Conservation (phyloP, 1,140 invertebrate species). For the Hermatobates lingyangjiaoensis region DNA sequence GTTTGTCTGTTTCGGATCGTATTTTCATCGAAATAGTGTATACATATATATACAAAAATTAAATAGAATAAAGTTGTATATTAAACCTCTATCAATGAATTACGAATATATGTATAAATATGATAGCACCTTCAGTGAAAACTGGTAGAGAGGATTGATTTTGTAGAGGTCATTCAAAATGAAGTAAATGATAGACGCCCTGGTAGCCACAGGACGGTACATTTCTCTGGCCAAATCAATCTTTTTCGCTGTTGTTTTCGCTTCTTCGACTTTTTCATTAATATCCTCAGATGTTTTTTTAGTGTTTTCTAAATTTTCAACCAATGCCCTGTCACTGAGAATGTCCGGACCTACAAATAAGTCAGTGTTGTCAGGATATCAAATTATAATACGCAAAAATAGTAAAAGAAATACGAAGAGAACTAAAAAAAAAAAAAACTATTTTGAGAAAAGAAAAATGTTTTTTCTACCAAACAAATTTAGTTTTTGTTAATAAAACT, state of each 20-base stretch:
- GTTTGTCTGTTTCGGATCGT: too few species aligned
- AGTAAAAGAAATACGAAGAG: too few species aligned
- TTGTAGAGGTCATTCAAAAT: constrained; percentile 82
- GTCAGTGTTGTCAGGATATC: too few species aligned
- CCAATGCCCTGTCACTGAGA: constrained; percentile 70
- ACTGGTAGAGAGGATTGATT: constrained; percentile 92
- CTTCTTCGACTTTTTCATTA: constrained; percentile 64
- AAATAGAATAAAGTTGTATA: too few species aligned
- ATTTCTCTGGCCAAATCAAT: constrained; percentile 80
- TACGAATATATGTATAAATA: background rate
- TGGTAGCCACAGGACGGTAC: constrained; percentile 65
- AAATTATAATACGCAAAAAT: too few species aligned
- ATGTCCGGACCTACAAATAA: constrained; percentile 85
- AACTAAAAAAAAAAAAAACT: too few species aligned
- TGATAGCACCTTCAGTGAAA: constrained; percentile 58
- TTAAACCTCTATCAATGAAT: too few species aligned
- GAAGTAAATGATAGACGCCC: constrained; percentile 84
- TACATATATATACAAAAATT: too few species aligned
- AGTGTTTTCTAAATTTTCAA: constrained; percentile 82
- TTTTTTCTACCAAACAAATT: too few species aligned
- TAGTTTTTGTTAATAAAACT: too few species aligned
- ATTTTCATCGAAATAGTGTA: too few species aligned
- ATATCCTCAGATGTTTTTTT: constrained; percentile 85
- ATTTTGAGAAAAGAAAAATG: too few species aligned
- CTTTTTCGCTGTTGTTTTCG: constrained; percentile 62